These are phyloP conservation scores for Lanius collurio DNA, from an alignment of 2,113 vertebrate species.

Conservation along the genomic window DNA sequence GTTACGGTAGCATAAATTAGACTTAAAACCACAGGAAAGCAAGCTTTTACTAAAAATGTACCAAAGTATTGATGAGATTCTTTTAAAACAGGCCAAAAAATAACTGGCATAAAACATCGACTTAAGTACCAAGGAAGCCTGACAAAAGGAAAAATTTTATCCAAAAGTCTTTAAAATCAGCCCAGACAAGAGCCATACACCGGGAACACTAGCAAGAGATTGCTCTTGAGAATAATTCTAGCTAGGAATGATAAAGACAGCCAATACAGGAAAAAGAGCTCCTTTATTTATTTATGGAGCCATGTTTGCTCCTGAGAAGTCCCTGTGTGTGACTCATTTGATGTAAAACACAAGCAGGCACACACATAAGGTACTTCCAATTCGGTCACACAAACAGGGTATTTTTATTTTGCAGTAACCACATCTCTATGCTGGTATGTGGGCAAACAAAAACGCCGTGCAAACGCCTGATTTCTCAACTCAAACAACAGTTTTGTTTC, in stretches of 20 bases:
- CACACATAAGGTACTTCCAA: background rate
- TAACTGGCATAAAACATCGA: background rate
- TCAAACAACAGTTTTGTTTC: background rate
- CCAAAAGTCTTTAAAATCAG: background rate
- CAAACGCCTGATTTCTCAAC: accelerated
- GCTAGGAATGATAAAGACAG: background rate
- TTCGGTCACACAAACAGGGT: background rate
- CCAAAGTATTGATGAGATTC: background rate
- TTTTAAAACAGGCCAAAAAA: background rate
- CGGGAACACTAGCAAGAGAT: background rate
- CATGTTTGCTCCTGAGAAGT: accelerated
- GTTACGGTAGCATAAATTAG: background rate
- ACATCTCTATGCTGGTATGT: background rate
- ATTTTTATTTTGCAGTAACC: background rate
- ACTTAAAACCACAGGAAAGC: background rate
- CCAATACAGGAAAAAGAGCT: background rate
- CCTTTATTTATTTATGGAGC: background rate
- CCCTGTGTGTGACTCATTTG: background rate
- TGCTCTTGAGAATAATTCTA: background rate
- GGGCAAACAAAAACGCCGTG: background rate
- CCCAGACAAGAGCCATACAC: background rate
- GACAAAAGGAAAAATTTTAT: background rate
- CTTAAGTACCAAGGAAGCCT: background rate
- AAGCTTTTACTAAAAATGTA: background rate
- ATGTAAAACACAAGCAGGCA: background rate